Percentiles rank a stretch among this genome's conserved stretches.
These are phyloP conservation scores for Montipora foliosa DNA, from an alignment of 64 coral and sea anemone genomes.

Conservation along the genomic window DNA sequence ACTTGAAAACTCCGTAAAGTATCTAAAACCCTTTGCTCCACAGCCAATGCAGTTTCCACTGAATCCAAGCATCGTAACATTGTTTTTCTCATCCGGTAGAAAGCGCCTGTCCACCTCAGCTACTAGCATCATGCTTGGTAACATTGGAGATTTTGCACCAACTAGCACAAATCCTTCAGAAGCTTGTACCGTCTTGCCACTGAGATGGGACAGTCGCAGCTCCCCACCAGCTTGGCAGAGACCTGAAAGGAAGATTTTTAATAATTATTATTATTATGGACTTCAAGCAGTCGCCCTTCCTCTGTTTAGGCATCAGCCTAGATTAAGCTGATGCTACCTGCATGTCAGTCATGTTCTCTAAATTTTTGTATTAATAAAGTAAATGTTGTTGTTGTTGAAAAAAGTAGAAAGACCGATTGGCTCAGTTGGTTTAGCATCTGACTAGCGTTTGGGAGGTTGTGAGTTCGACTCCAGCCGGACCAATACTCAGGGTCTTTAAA, in stretches of 20 bases:
- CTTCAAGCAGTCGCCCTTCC: too few species aligned
- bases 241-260: slow-evolving; percentile 27
- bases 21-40: slow-evolving; percentile 92
- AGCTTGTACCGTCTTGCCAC: slow-evolving; percentile 56
- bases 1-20: slow-evolving; percentile 98
- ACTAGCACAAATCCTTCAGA: slow-evolving; percentile 86
- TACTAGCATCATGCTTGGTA: slow-evolving; percentile 88
- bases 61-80: slow-evolving; percentile 91
- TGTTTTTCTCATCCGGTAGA: slow-evolving; percentile 91
- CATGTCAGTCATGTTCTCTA: too few species aligned
- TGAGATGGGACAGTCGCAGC: slow-evolving; percentile 71
- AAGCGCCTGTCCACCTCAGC: slow-evolving; percentile 94
- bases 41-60: slow-evolving; percentile 96
- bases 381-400: too few species aligned
- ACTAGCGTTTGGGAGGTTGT: too few species aligned
- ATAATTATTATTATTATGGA: too few species aligned
- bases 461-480: too few species aligned
- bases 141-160: slow-evolving; percentile 94
- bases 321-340: too few species aligned
- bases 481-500: too few species aligned
- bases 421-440: too few species aligned
- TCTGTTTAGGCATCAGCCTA: too few species aligned
- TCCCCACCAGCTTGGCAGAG: slow-evolving; percentile 88
- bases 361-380: too few species aligned
- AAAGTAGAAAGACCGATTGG: too few species aligned